Evolutionary conservation across 1,140 invertebrate species (phyloP).

Genomic region (Rhagoletis zephyria): DNA sequence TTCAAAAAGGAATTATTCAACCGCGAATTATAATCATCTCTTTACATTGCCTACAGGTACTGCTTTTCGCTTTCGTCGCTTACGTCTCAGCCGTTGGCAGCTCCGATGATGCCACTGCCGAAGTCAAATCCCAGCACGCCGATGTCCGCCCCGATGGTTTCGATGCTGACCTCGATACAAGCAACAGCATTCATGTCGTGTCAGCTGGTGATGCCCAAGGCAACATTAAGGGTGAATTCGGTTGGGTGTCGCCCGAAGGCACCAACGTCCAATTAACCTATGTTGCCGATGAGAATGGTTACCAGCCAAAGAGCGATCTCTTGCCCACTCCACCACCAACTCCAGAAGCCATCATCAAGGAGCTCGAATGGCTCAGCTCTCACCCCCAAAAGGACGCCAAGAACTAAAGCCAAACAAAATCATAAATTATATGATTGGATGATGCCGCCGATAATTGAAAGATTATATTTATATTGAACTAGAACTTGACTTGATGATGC

Average conservation of each 20-base stretch:
- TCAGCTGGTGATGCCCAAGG: constrained; percentile 66
- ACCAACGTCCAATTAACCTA: constrained; percentile 78
- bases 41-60: constrained; percentile 33
- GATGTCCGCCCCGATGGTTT: constrained; percentile 73
- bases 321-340: constrained; percentile 80
- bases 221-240: constrained; percentile 56
- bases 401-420: neutral
- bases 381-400: constrained; percentile 61
- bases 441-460: neutral
- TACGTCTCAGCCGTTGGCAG: constrained; percentile 34
- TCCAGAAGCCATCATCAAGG: constrained; percentile 78
- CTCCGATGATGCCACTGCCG: constrained; percentile 60
- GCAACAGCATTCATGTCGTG: constrained; percentile 74
- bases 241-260: constrained; percentile 79
- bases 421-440: neutral
- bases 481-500: neutral
- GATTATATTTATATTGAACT: neutral
- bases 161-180: constrained; percentile 73
- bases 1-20: neutral
- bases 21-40: neutral
- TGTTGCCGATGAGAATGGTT: constrained; percentile 74
- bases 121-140: constrained; percentile 55
- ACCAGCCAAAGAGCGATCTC: constrained; percentile 75
- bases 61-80: constrained; percentile 48
- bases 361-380: constrained; percentile 74